These are phyloP conservation scores for Calliscelio sp. DNA, from an alignment of 2,888 invertebrate species.

Conservation along the genomic window DNA sequence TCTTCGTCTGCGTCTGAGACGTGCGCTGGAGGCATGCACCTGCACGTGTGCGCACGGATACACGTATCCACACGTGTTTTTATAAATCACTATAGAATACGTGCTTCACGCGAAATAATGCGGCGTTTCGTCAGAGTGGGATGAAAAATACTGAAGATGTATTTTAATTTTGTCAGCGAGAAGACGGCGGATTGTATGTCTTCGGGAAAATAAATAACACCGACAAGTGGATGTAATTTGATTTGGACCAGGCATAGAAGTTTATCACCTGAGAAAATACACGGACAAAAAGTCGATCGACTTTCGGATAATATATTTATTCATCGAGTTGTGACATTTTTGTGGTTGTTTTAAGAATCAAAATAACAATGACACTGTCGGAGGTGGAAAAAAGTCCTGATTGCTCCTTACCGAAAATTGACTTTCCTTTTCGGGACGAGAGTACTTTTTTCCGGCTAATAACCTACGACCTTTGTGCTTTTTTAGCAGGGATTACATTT, in stretches of 20 bases:
- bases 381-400: neutral
- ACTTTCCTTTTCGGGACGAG: conserved; percentile 11
- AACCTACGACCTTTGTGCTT: conserved; percentile 24
- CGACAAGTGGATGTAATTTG: conserved; percentile 25
- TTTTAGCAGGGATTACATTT: conserved; percentile 2
- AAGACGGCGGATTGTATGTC: neutral
- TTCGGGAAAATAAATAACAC: conserved; percentile 12
- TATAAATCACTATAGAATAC: conserved; percentile 46
- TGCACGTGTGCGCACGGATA: neutral
- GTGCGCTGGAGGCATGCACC: too few relatives aligned
- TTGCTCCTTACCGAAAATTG: neutral
- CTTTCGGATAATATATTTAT: neutral
- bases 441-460: conserved; percentile 5
- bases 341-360: conserved; percentile 8
- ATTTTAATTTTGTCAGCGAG: conserved; percentile 45
- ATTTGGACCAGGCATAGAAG: neutral
- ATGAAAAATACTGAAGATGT: conserved; percentile 40
- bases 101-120: conserved; percentile 14
- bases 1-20: conserved; percentile 3
- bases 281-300: conserved; percentile 10
- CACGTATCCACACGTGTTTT: conserved; percentile 27
- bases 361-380: conserved; percentile 19
- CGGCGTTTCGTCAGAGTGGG: conserved; percentile 6
- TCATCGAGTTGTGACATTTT: neutral
- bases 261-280: conserved; percentile 28